Evolutionary conservation across 2,888 invertebrate species (phyloP).

Genomic region (Chymomyza caudatula): DNA sequence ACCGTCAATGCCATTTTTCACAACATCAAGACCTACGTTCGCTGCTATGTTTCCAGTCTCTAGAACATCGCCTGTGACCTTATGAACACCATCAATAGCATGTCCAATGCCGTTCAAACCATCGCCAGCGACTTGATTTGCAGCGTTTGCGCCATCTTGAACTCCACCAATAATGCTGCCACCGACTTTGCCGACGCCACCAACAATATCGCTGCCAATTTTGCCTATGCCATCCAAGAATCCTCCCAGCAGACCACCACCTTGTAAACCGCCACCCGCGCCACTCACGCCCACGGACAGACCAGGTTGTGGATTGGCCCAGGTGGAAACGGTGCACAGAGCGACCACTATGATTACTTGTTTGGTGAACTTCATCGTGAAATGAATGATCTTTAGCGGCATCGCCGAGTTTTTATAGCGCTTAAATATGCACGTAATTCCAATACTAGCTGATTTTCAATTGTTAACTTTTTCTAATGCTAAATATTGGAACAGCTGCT

Average conservation of each 20-base stretch:
- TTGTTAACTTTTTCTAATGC: constrained; percentile 10
- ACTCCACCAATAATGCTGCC: constrained; percentile 12
- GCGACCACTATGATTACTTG: constrained; percentile 26
- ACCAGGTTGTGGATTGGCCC: constrained; percentile 5
- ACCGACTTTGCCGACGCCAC: constrained; percentile 7
- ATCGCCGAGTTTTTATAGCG: not conserved
- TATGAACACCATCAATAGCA: not conserved
- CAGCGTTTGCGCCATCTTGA: not conserved
- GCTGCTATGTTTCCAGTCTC: not conserved
- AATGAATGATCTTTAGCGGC: not conserved
- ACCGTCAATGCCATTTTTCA: not conserved
- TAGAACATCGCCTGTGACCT: not conserved
- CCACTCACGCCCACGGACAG: not conserved
- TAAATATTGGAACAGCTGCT: constrained; percentile 45
- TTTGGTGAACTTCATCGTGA: constrained; percentile 24
- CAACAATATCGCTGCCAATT: not conserved
- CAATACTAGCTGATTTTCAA: constrained; percentile 28
- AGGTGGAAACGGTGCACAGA: constrained; percentile 8
- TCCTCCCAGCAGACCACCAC: not conserved
- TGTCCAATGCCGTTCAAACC: not conserved
- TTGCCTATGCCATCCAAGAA: not conserved
- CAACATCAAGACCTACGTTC: no score
- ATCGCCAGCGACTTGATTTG: not conserved
- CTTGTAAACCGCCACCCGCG: no score
- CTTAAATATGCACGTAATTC: constrained; percentile 13